These are phyloP conservation scores for Colius striatus DNA, from an alignment of 2,113 vertebrate species.

Conservation along the genomic window DNA sequence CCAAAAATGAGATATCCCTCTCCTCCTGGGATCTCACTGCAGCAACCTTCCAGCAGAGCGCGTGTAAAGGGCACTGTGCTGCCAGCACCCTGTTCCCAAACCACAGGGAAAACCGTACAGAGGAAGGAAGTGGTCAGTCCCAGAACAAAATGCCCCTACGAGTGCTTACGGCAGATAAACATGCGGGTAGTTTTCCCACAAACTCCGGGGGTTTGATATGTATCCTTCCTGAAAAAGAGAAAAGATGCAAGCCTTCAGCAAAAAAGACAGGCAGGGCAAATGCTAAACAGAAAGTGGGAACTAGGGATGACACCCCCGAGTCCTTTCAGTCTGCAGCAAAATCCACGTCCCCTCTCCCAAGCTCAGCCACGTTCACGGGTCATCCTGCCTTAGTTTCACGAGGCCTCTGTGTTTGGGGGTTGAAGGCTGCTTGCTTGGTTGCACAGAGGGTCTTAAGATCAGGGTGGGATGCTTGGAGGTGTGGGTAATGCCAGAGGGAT, in stretches of 20 bases:
- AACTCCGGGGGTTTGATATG: slow-evolving; percentile 89
- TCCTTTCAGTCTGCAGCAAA: neutral
- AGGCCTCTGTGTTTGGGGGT: neutral
- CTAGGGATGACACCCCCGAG: fast-evolving
- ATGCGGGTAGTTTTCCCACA: slow-evolving; percentile 97
- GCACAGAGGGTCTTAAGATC: too few relatives aligned
- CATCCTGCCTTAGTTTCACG: neutral
- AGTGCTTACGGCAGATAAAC: slow-evolving; percentile 89
- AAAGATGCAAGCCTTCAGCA: neutral
- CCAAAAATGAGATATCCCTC: neutral
- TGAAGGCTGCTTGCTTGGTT: neutral
- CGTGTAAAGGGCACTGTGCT: neutral
- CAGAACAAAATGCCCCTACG: neutral
- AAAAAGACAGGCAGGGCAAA: neutral
- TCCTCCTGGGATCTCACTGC: neutral
- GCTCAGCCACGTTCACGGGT: neutral
- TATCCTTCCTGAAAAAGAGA: slow-evolving; percentile 89
- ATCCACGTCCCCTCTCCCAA: fast-evolving
- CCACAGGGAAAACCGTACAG: neutral
- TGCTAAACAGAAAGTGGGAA: fast-evolving
- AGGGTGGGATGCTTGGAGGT: neutral
- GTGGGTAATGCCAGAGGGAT: neutral
- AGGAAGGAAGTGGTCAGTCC: slow-evolving; percentile 47
- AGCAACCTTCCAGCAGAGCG: neutral
- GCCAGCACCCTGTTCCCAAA: neutral